Conservation (phyloP, 2,888 invertebrate species). For the Drosophila seclusa region DNA sequence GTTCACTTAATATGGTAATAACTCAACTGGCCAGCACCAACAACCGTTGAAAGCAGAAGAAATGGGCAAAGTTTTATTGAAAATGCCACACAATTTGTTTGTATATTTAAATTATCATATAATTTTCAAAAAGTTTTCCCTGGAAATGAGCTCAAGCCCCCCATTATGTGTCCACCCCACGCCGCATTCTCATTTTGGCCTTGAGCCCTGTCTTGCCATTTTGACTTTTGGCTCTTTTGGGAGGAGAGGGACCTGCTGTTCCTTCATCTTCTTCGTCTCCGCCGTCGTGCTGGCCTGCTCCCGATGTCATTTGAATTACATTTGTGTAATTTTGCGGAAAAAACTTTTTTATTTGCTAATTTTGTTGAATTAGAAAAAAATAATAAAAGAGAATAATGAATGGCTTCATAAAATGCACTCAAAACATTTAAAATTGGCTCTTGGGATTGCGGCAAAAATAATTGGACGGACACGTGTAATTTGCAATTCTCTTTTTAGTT, state of each 20-base stretch:
- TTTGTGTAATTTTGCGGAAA: constrained; percentile 81
- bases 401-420: constrained; percentile 59
- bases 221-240: constrained; percentile 23
- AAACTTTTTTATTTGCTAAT: constrained; percentile 79
- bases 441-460: constrained; percentile 54
- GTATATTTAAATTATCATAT: constrained; percentile 81
- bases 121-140: constrained; percentile 72
- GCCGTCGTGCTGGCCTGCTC: constrained; percentile 14
- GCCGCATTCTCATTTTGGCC: constrained; percentile 22
- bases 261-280: background rate
- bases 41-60: constrained; percentile 48
- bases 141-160: constrained; percentile 58
- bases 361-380: constrained; percentile 72
- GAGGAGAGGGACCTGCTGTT: constrained; percentile 6
- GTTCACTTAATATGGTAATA: constrained; percentile 73
- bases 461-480: constrained; percentile 73
- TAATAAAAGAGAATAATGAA: constrained; percentile 75
- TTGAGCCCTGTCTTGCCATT: constrained; percentile 48
- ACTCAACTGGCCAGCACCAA: constrained; percentile 57
- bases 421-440: constrained; percentile 37
- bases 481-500: constrained; percentile 64
- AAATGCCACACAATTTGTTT: constrained; percentile 81
- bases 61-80: constrained; percentile 80
- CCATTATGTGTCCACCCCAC: constrained; percentile 4
- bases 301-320: constrained; percentile 73